Evolutionary conservation across 2,797 vertebrate species (phyloP), one percentile per base, ranked within the genome.

Genomic region (Cynodonichthys magdalenae): DNA sequence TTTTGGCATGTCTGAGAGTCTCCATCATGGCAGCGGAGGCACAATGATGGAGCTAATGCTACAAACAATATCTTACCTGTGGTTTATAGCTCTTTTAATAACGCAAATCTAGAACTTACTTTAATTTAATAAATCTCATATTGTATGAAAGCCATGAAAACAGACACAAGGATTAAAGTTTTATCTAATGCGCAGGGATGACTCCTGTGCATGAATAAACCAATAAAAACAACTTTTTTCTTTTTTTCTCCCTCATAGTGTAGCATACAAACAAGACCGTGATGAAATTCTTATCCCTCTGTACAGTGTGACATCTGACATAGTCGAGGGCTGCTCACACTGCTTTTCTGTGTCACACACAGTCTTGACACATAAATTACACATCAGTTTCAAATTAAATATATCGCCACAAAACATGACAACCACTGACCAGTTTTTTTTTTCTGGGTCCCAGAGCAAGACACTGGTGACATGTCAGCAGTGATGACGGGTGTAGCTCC

Each of bases 381-480:
- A 69, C 67, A 63, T 69, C 69, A 44, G 63, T 63, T 64, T 80
- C 53, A 68, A 75, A 81, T 76, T 69, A 73, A 81, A 81, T 74
- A 78, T 7, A 66, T 49, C 49, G 28, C 69, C 66, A 71, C 71
- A 60, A 59, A 77, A 24, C 63, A 70, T 69, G 77, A 79, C 81
- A 75, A 60, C 65, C 64, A 36, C 5, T 79, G 65, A 76, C 71
- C 61, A 45, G 70, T 52, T 39, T 31, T 9, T 31, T 31, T 24
- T 24, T 24, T 24, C 57, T 31, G 66, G 51, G 57, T 58, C 65
- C 71, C 61, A 24, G 4, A 53, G 75, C 53, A 3, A 53, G 27
- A 44, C 28, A 3, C 52, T 59, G 42, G 49, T 69, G 74, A 72
- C 66, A 41, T 64, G 64, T 44, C 51, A 20, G 53, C 50, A 59